Evolutionary conservation across 1,140 invertebrate species (phyloP).

Genomic region (Vollenhovia emeryi): DNA sequence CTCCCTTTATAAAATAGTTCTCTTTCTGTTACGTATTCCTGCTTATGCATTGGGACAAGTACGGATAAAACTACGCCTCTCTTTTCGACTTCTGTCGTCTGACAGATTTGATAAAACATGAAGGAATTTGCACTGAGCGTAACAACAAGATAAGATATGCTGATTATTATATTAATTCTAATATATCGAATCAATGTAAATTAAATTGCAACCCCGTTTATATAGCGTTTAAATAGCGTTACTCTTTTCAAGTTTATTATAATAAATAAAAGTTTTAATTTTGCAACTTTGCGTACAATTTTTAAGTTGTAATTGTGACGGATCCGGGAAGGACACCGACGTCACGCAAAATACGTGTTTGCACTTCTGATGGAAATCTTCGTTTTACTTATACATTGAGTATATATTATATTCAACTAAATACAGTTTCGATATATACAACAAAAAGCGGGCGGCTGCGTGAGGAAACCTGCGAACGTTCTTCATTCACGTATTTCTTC

Average conservation of each 20-base stretch:
- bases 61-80: not conserved
- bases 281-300: not conserved
- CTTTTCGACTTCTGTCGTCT: not conserved
- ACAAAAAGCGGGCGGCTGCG: constrained; percentile 59
- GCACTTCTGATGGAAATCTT: not conserved
- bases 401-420: constrained; percentile 45
- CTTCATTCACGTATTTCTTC: not conserved
- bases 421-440: constrained; percentile 79
- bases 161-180: no score
- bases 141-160: no score
- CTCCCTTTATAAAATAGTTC: not conserved
- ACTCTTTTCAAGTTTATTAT: not conserved
- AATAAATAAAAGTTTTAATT: not conserved
- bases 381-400: constrained; percentile 10
- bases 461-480: not conserved
- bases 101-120: not conserved
- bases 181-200: no score
- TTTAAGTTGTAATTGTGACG: not conserved
- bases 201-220: no score
- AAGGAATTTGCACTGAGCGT: not conserved
- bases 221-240: no score
- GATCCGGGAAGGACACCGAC: constrained; percentile 9
- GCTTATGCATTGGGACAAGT: not conserved
- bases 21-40: not conserved
- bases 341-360: not conserved